A percentile compares a stretch with the other conserved stretches of the same genome.
phyloP scores from a whole-genome alignment of 2,888 invertebrate species.

The Petrolisthes cinctipes region DNA sequence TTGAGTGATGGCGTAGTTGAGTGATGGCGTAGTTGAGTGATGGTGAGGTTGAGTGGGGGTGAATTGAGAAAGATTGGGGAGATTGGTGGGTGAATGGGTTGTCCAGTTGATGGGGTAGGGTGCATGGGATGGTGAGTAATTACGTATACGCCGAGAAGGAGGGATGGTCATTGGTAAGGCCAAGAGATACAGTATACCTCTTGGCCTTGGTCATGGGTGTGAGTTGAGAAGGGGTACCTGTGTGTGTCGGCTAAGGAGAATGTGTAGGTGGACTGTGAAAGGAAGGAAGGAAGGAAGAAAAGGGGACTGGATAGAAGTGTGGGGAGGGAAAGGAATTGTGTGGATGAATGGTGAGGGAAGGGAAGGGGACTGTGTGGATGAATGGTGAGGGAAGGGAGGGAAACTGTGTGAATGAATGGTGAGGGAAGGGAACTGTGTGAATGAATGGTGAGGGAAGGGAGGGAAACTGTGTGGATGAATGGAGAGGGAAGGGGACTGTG shows the following conservation, averaged over 20 bases:
- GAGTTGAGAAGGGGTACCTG: too few species aligned
- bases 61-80: too few species aligned
- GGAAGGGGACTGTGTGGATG: background rate
- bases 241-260: too few species aligned
- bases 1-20: too few species aligned
- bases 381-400: constrained; percentile 17
- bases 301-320: background rate
- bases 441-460: constrained; percentile 16
- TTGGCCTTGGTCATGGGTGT: too few species aligned
- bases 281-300: background rate
- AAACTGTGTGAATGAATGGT: background rate
- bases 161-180: too few species aligned
- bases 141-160: too few species aligned
- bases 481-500: background rate
- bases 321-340: background rate
- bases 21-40: too few species aligned
- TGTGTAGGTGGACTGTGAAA: background rate
- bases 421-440: background rate
- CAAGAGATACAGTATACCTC: too few species aligned
- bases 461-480: background rate
- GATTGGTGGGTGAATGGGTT: too few species aligned
- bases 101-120: background rate
- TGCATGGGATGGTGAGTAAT: background rate
- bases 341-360: background rate
- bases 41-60: too few species aligned